A percentile compares a stretch with the other conserved stretches of the same genome.
phyloP scores from a whole-genome alignment of 1,140 invertebrate genomes.

The Brachionus manjavacas region DNA sequence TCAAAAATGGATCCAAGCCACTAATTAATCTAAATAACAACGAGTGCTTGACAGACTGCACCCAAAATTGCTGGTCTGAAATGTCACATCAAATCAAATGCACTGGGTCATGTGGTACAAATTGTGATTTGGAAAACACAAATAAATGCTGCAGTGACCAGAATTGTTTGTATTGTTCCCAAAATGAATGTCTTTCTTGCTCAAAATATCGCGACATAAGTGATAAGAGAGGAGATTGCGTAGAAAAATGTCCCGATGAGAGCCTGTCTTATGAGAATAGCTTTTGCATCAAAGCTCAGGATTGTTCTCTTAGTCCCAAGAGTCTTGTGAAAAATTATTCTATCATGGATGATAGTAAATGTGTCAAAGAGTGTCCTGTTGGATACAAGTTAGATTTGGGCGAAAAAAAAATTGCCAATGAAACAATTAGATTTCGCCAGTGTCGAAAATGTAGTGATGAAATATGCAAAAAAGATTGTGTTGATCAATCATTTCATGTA shows the following conservation, averaged over 20 bases:
- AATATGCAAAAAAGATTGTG: constrained; percentile 25
- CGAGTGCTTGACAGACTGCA: not conserved
- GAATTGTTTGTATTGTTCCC: not conserved
- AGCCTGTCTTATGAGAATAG: constrained; percentile 9
- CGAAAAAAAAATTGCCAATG: not conserved
- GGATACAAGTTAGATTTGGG: not conserved
- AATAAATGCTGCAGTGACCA: not conserved
- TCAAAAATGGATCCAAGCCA: not conserved
- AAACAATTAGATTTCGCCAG: not conserved
- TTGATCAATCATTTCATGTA: not conserved
- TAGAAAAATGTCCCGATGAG: not conserved
- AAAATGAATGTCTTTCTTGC: not conserved
- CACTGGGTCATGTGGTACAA: not conserved
- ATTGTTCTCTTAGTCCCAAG: not conserved
- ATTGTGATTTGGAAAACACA: not conserved
- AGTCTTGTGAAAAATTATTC: constrained; percentile 14
- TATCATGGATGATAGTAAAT: not conserved
- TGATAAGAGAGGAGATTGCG: not conserved
- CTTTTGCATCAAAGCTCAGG: not conserved
- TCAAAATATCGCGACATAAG: not conserved
- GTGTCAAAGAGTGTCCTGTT: constrained; percentile 17
- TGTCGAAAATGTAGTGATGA: not conserved
- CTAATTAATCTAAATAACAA: not conserved
- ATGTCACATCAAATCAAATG: not conserved
- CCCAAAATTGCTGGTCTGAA: constrained; percentile 4